These are phyloP conservation scores for Esox lucius DNA, from an alignment of 2,797 vertebrate genomes.

Conservation along the genomic window DNA sequence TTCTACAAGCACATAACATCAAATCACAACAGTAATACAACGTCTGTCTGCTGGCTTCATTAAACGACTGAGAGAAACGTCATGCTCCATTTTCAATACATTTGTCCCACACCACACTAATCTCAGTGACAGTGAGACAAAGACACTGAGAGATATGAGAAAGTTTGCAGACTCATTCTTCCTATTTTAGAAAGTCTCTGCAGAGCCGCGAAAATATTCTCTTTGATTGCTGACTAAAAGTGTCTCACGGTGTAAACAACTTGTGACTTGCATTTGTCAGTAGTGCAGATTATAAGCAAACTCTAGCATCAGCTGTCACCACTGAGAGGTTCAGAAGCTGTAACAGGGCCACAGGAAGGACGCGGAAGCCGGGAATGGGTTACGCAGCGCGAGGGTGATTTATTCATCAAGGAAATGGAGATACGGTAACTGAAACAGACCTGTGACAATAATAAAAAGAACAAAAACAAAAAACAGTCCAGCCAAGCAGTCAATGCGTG, in stretches of 20 bases:
- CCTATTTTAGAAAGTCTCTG: neutral
- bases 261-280: neutral
- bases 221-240: conserved; percentile 2
- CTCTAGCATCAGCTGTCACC: neutral
- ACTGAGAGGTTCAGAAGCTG: neutral
- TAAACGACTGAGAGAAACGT: neutral
- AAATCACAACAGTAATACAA: neutral
- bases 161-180: neutral
- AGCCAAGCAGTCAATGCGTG: too few relatives aligned
- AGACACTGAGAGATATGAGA: neutral
- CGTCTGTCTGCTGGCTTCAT: neutral
- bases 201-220: neutral
- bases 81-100: neutral
- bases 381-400: too few relatives aligned
- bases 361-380: neutral
- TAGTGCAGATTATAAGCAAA: neutral
- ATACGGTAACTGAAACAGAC: too few relatives aligned
- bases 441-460: too few relatives aligned
- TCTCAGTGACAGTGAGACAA: neutral
- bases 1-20: neutral
- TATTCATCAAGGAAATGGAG: too few relatives aligned
- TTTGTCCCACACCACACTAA: neutral
- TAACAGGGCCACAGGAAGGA: neutral
- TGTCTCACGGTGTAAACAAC: neutral
- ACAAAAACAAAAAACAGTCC: too few relatives aligned